Base-by-base conservation (phyloP, 2,888 invertebrate genomes). In the Gerris lacustris region DNA sequence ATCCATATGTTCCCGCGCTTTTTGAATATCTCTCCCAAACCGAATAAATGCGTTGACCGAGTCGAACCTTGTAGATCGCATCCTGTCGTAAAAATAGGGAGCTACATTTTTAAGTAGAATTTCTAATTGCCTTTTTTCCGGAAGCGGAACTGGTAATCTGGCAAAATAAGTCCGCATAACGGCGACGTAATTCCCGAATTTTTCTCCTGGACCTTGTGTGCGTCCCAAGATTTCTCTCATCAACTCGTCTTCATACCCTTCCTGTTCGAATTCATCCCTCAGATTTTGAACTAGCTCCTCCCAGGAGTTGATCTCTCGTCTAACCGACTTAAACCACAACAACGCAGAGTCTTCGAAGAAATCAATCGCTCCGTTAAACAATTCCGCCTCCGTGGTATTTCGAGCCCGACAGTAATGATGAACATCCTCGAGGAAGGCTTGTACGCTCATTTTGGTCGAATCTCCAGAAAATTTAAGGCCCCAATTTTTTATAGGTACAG, bases 311-410 rank as follows among this genome's bases (percentile, higher is more conserved):
- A 71, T 63, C 44, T 71, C 62, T 6, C 11, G 45, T 5, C 45
- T n/a, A 6, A 45, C 43, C 2, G 73, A 81, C 79, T 76, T 80
- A 79, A 71, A 77, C 75, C 76, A 77, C 6, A 75, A 72, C 1
- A 75, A 66, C 6, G 76, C 77, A 7, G 70, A 66, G n/a, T 73
- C 76, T 9, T 63, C 45, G 70, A 76, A 76, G 6, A 77, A 66
- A 55, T 77, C 77, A 0, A 73, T 68, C 0, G 76, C 75, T 6
- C 73, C 67, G 6, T 69, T 47, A 63, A 72, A 76, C 9, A 76
- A 55, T 11, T 76, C 72, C 5, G 70, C 66, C 17, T 72, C 64
- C 18, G 73, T 45, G 18, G 73, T 69, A 15, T 70, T 70, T 0
- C 76, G 68, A 6, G 76, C 71, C 15, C 69, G 44, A 6, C 75